phyloP scores from a whole-genome alignment of 2,113 vertebrate species.

The Leptodactylus fuscus region DNA sequence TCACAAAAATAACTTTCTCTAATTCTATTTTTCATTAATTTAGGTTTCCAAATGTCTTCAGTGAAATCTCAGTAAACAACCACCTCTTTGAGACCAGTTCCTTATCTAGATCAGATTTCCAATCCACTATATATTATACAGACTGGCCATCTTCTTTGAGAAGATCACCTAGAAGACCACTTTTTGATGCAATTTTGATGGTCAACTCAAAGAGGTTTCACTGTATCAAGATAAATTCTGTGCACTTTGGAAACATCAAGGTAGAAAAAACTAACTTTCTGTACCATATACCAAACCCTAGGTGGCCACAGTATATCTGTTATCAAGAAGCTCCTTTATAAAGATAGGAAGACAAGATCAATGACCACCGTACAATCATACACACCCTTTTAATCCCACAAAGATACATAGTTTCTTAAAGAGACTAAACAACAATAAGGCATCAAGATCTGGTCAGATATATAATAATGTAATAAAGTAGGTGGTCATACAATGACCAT shows the following conservation, averaged over 20 bases:
- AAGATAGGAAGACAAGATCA: neutral
- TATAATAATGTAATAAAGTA: neutral
- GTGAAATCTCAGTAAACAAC: too few relatives aligned
- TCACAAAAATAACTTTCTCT: neutral
- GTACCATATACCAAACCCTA: neutral
- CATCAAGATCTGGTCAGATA: slow-evolving; percentile 15
- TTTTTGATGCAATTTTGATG: too few relatives aligned
- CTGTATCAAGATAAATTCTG: too few relatives aligned
- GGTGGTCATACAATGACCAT: neutral
- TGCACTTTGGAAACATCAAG: neutral
- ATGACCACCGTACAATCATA: neutral
- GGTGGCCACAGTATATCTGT: neutral
- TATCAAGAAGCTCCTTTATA: neutral
- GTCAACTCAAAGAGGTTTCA: too few relatives aligned
- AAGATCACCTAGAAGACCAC: too few relatives aligned
- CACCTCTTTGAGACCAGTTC: too few relatives aligned
- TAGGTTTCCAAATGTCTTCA: too few relatives aligned
- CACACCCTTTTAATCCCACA: slow-evolving; percentile 17
- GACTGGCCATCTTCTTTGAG: too few relatives aligned
- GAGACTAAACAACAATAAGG: neutral
- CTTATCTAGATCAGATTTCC: too few relatives aligned
- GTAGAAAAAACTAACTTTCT: neutral
- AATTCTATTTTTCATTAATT: neutral
- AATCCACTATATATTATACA: too few relatives aligned
- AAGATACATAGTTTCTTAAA: neutral